Base-by-base conservation (phyloP, 2,888 invertebrate genomes). In the Anthophora plumipes region DNA sequence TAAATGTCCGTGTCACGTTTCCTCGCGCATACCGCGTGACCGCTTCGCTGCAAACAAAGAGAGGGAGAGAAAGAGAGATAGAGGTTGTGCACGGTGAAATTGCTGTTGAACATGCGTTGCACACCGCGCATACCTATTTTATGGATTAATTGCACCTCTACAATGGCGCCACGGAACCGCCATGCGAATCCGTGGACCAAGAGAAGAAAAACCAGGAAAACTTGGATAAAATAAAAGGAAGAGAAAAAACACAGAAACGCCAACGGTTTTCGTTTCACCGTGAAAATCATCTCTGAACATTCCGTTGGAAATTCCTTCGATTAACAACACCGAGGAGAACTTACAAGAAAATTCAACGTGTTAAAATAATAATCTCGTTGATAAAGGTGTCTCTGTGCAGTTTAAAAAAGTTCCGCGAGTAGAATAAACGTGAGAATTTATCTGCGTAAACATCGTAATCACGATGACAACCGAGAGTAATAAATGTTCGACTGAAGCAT, bases 1-100 rank as follows among this genome's bases (percentile, higher is more conserved):
- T 83, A 78, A 85, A 85, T 80, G 75, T 77, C 50, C 64, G 43
- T 50, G 73, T 64, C 80, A 78, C 67, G 83, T 77, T 85, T 78
- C 74, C 70, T 63, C 70, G 60, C 70, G 50, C 68, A 52, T 25
- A n/a, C 48, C 63, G 73, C 55, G 48, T 46, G 70, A 55, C 66
- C 60, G 77, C 83, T 85, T 83, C 60, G 59, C 52, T 1, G 55
- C 67, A 72, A 83, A 78, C 63, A 79, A 78, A 77, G 66, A 66
- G 57, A 46, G 31, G 31, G 31, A 31, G 31, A 31, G 39, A n/a
- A n/a, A 50, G 48, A 50, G 48, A 31, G 31, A 31, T 1, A 31
- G 31, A 31, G 31, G 31, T 50, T 41, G 50, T n/a, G 74, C 31
- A 57, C 67, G 76, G 81, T 63, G 73, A 73, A 85, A 85, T 85